phyloP scores from a whole-genome alignment of 1,140 invertebrate genomes.

The Calliphora vicina region DNA sequence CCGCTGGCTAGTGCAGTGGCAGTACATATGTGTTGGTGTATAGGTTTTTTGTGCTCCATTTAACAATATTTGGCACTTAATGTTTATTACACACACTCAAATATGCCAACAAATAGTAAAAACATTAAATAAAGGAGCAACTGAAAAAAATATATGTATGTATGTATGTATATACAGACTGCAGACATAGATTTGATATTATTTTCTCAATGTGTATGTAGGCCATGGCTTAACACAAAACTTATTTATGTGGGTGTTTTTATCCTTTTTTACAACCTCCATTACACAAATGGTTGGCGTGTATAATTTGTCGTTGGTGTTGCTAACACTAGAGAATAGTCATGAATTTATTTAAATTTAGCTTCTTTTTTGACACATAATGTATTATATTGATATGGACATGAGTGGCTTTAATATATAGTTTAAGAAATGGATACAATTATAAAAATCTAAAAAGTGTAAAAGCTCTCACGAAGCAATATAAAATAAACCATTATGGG shows the following conservation, averaged over 20 bases:
- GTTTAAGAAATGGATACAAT: too few relatives aligned
- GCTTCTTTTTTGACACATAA: too few relatives aligned
- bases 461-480: too few relatives aligned
- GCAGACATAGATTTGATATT: neutral
- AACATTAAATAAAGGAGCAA: neutral
- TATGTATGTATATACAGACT: too few relatives aligned
- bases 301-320: neutral
- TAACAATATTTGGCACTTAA: conserved; percentile 6
- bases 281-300: neutral
- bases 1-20: neutral
- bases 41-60: neutral
- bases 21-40: neutral
- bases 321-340: neutral
- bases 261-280: neutral
- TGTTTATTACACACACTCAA: neutral
- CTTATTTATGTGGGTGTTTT: conserved; percentile 5
- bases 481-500: too few relatives aligned
- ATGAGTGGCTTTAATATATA: too few relatives aligned
- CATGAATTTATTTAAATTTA: neutral
- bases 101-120: conserved; percentile 6
- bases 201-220: conserved; percentile 2
- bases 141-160: too few relatives aligned
- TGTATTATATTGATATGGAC: too few relatives aligned
- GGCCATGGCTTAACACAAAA: conserved; percentile 7
- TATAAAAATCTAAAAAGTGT: too few relatives aligned